Evolutionary conservation across 53 echinoderm and acorn worm genomes (phyloP), one percentile per base, ranked within the genome.

Genomic region (Luidia sarsii): DNA sequence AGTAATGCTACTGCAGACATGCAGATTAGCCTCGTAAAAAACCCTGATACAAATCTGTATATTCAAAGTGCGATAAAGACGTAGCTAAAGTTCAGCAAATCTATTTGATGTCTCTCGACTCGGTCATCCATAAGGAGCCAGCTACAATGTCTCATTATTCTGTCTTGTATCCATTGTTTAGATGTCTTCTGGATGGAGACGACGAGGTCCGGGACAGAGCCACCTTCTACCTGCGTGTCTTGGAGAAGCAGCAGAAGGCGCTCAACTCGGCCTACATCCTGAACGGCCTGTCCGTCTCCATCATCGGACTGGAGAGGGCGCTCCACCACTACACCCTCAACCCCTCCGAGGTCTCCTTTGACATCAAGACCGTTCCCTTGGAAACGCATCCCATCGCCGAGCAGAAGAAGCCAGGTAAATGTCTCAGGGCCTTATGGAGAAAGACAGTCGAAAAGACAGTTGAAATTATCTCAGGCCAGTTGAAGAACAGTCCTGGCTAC

Each of bases 151-250:
- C n/a, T n/a, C n/a, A n/a, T n/a, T n/a, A n/a, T n/a, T n/a, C n/a
- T n/a, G n/a, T n/a, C n/a, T n/a, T n/a, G n/a, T n/a, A n/a, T n/a
- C n/a, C n/a, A n/a, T n/a, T 4, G 0, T 59, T 1, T 53, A 96
- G 97, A 50, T 97, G 88, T 68, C 68, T 97, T 10, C 67, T 97
- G 25, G 97, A 97, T 71, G 84, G 86, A 32, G 97, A 97, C 79
- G 97, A 97, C 85, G 97, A 97, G 70, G 97, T 97, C 2, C 48
- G 97, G 50, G 97, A 93, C 57, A 80, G 97, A 64, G 97, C 97
- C 36, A 97, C 97, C 3, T 93, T 93, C 52, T 97, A 97, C 81
- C 52, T 97, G 39, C 88, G 81, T 49, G 83, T 97, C 19, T 70
- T 97, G 50, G 80, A 91, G 59, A 69, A 97, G 45, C 81, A 88